A percentile compares a stretch with the other conserved stretches of the same genome.
Conservation (phyloP, 2,113 vertebrate species). For the Lepidothrix coronata region DNA sequence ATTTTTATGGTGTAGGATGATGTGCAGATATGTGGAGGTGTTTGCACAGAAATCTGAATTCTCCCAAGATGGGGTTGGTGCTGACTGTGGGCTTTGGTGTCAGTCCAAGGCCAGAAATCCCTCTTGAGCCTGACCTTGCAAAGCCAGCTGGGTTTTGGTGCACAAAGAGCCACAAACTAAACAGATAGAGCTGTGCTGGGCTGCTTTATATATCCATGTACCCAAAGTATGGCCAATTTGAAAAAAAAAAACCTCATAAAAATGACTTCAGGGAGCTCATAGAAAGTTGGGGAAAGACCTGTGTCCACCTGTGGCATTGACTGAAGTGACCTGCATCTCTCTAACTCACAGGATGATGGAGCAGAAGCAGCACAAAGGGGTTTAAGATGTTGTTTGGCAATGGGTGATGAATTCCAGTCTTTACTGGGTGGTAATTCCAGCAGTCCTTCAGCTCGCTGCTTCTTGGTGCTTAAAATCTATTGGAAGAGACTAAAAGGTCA, state of each 20-base stretch:
- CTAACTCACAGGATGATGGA: fast-evolving
- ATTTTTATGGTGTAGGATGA: neutral
- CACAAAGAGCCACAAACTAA: neutral
- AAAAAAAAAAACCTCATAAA: neutral
- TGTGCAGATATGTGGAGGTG: neutral
- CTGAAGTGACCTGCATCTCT: neutral
- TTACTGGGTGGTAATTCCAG: too few species aligned
- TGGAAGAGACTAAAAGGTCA: neutral
- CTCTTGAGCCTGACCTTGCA: neutral
- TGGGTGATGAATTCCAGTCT: neutral
- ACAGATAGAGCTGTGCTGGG: neutral
- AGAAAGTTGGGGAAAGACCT: neutral
- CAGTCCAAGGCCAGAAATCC: neutral
- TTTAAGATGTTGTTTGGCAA: neutral
- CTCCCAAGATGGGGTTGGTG: fast-evolving
- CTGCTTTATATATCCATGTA: fast-evolving
- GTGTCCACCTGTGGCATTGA: neutral
- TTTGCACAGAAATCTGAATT: neutral
- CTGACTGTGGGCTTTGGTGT: neutral
- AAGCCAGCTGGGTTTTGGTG: fast-evolving
- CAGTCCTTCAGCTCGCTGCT: neutral
- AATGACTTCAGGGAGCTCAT: fast-evolving
- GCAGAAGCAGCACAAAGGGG: neutral
- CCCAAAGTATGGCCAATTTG: neutral
- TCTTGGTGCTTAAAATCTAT: neutral